Percentiles rank a stretch among this genome's conserved stretches.
Evolutionary conservation across 30 jellyfish, hydroid and myxozoan genomes (phyloP).

Genomic region (Sanderia malayensis): DNA sequence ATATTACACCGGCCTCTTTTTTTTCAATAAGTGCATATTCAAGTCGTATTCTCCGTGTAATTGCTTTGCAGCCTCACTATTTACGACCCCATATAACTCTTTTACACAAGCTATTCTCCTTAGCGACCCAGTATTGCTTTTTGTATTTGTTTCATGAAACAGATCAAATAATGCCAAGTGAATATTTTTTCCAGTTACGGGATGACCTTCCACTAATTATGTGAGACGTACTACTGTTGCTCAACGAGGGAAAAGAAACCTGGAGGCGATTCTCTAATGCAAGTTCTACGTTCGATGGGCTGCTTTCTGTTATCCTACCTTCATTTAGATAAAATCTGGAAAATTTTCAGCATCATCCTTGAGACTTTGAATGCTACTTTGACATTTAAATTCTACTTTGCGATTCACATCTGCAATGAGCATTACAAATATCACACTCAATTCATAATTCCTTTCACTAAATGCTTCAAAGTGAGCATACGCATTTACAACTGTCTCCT

Average conservation of each 20-base stretch:
- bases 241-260: conserved; percentile 46
- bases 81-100: conserved; percentile 8
- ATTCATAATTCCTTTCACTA: not conserved
- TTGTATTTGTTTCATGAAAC: conserved; percentile 23
- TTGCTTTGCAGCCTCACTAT: conserved; percentile 26
- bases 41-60: conserved; percentile 12
- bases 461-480: not conserved
- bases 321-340: no score
- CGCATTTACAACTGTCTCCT: not conserved
- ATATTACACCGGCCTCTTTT: conserved; percentile 26
- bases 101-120: conserved; percentile 38
- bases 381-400: not conserved
- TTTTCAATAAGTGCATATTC: conserved; percentile 13
- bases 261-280: conserved; percentile 10
- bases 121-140: not conserved
- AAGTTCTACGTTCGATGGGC: conserved; percentile 7
- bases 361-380: no score
- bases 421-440: no score
- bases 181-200: conserved; percentile 25
- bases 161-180: conserved; percentile 24
- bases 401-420: not conserved
- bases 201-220: not conserved
- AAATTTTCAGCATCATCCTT: no score
- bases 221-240: not conserved
- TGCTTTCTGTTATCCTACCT: conserved; percentile 49